Percentiles rank a stretch among this genome's conserved stretches.
phyloP scores from a whole-genome alignment of 2,888 invertebrate species.

The Craniophora ligustri region DNA sequence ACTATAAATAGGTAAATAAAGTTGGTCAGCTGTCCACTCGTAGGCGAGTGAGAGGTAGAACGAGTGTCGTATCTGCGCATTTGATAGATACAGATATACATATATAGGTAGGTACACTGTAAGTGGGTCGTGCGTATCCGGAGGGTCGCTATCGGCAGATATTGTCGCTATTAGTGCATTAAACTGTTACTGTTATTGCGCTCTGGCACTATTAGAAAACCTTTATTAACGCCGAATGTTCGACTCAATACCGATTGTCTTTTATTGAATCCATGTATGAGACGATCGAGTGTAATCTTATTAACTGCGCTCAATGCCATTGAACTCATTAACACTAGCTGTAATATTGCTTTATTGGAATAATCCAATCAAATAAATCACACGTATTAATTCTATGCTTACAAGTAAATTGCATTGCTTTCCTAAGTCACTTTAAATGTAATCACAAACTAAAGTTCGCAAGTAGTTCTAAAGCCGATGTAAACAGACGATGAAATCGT shows the following conservation, averaged over 20 bases:
- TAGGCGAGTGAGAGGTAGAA: conserved; percentile 52
- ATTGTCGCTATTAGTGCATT: conserved; percentile 71
- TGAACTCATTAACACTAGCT: conserved; percentile 6
- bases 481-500: conserved; percentile 45
- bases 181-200: conserved; percentile 61
- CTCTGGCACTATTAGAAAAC: conserved; percentile 48
- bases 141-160: conserved; percentile 72
- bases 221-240: conserved; percentile 39
- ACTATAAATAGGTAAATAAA: conserved; percentile 45
- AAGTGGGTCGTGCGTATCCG: conserved; percentile 83
- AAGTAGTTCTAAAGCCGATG: conserved; percentile 37
- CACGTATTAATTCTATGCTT: neutral
- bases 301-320: neutral
- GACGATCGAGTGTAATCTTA: conserved; percentile 5
- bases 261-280: conserved; percentile 29
- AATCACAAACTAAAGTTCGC: conserved; percentile 35
- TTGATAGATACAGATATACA: conserved; percentile 48
- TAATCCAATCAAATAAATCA: neutral
- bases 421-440: conserved; percentile 19
- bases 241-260: conserved; percentile 28
- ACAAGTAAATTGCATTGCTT: conserved; percentile 18
- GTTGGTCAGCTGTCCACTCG: conserved; percentile 65
- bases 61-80: conserved; percentile 54
- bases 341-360: neutral
- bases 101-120: conserved; percentile 52